phyloP scores from a whole-genome alignment of 2,113 vertebrate genomes.

The Corvus cornix region DNA sequence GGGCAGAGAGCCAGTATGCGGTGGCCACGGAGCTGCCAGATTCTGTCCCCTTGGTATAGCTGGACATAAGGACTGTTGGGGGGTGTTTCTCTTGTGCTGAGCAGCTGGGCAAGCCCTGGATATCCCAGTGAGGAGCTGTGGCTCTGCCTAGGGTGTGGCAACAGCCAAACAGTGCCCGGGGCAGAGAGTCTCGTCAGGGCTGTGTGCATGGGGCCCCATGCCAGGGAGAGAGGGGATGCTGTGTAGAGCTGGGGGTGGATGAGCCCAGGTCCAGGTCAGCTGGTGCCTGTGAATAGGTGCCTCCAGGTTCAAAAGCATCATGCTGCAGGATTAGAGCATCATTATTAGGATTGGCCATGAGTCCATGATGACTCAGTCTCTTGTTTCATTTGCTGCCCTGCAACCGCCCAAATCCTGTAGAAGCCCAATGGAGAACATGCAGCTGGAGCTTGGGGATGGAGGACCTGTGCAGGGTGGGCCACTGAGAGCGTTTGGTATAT shows the following conservation, averaged over 20 bases:
- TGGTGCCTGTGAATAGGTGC: not conserved
- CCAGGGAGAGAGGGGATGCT: not conserved
- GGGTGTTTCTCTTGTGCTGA: not conserved
- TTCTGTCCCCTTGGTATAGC: not conserved
- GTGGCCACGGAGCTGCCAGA: not conserved
- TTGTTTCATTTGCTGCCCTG: not conserved
- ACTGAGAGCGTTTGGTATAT: accelerated
- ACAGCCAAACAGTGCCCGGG: not conserved
- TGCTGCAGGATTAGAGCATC: not conserved
- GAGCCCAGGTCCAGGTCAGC: not conserved
- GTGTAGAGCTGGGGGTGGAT: not conserved
- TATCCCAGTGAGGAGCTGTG: not conserved
- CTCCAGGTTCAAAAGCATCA: not conserved
- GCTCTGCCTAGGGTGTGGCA: not conserved
- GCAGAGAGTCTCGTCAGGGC: not conserved
- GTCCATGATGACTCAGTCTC: accelerated
- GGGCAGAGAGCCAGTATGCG: accelerated
- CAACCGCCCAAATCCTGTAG: not conserved
- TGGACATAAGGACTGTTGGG: not conserved
- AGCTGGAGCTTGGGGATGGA: not conserved
- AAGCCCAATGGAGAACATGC: not conserved
- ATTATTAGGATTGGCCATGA: not conserved
- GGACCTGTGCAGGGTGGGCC: accelerated
- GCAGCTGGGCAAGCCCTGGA: not conserved
- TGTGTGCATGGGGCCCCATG: accelerated